These are phyloP conservation scores for Eristalinus sepulchralis DNA, from an alignment of 2,888 invertebrate species.

Conservation along the genomic window DNA sequence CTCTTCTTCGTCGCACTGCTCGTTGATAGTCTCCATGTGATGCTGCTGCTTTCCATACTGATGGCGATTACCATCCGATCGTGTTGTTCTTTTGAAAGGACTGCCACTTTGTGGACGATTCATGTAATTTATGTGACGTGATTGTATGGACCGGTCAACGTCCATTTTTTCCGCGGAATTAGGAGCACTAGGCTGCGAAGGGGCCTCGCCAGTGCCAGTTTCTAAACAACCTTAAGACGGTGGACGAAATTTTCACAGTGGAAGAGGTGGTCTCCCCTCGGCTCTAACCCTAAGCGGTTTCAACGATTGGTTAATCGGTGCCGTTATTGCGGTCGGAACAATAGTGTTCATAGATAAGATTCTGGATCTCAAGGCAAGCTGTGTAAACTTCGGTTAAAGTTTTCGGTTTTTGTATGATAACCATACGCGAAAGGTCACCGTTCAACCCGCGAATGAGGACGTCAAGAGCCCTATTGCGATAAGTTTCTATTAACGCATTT, in stretches of 20 bases:
- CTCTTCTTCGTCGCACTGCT: background rate
- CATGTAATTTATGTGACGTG: constrained; percentile 3
- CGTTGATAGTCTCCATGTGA: background rate
- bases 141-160: background rate
- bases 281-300: no score
- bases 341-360: no score
- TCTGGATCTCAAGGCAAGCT: no score
- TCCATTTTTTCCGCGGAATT: background rate
- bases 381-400: no score
- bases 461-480: constrained; percentile 29
- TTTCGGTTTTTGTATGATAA: constrained; percentile 6
- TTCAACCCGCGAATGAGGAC: constrained; percentile 26
- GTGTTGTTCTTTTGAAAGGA: background rate
- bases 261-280: no score
- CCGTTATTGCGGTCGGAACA: no score
- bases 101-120: background rate
- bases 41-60: background rate
- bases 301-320: no score
- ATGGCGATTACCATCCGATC: background rate
- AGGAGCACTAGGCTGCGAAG: background rate
- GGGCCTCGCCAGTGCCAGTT: no score
- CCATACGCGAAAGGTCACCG: constrained; percentile 14
- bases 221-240: no score
- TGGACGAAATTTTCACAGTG: no score
- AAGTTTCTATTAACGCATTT: no score